phyloP scores from a whole-genome alignment of 2,888 invertebrate genomes.

The Invenusta paracnida region DNA sequence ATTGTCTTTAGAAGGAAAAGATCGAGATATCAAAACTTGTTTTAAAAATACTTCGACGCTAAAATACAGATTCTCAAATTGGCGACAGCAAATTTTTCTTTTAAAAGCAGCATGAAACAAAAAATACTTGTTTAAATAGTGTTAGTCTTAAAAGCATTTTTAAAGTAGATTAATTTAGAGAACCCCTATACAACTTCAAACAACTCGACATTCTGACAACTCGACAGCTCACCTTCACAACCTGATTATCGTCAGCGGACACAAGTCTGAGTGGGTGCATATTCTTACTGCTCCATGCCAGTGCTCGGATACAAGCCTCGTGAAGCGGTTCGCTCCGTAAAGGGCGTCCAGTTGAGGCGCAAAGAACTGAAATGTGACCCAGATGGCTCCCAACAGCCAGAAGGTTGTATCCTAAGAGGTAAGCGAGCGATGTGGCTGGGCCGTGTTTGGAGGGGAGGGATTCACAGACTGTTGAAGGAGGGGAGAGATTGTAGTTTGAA shows the following conservation, averaged over 20 bases:
- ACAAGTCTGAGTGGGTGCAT: background rate
- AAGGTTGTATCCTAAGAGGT: background rate
- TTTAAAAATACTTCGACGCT: no score
- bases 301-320: background rate
- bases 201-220: no score
- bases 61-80: no score
- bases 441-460: background rate
- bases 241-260: background rate
- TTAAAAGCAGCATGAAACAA: no score
- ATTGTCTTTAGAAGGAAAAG: no score
- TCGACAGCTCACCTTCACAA: background rate
- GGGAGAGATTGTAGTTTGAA: background rate
- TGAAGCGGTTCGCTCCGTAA: background rate
- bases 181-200: no score
- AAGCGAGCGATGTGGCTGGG: background rate
- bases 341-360: background rate
- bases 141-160: no score
- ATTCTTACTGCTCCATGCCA: background rate
- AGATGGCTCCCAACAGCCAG: background rate
- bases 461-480: background rate
- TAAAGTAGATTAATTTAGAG: no score
- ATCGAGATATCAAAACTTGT: no score
- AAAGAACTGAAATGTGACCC: background rate
- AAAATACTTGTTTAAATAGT: no score
- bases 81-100: no score